Evolutionary conservation across 1,140 invertebrate species (phyloP), one percentile per base, ranked within the genome.

Genomic region (Sipha flava): DNA sequence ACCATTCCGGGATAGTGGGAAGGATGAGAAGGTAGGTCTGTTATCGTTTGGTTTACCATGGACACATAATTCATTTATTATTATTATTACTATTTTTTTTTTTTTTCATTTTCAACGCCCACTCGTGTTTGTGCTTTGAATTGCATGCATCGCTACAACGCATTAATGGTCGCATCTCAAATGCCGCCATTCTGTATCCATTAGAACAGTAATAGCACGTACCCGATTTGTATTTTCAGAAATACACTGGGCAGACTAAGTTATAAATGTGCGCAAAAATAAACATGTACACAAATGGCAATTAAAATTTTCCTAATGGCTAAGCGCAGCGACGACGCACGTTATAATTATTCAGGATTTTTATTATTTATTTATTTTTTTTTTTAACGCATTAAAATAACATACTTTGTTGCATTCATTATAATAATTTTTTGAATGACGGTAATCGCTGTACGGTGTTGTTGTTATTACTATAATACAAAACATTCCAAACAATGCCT

Each of bases 331-430:
- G 59, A 64, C 59, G 34, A n/a, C n/a, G 59, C 29, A 34, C 9
- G 59, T 64, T 64, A 64, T 64, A 64, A 64, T 37, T 64, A 64
- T 64, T 64, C 31, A 64, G 59, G 31, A 64, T 64, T 64, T 34
- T 54, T 54, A n/a, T n/a, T 54, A 21, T 52, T 52, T 62, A 14
- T 34, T 29, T 4, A 26, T 29, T 10, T 26, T 23, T 62, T 62
- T 64, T 64, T 64, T 64, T 37, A 64, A 64, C 59, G 34, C 9
- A 62, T 62, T 64, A 37, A 64, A 37, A 64, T 31, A 64, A 64
- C 59, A 64, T 64, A 64, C 59, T 64, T 64, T 64, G 29, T 64
- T 64, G 31, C 59, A 9, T 34, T 64, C 59, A 64, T 64, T 64
- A 64, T 64, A 34, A 64, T 64, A 64, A 64, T 64, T 64, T 64